These are phyloP conservation scores for Andrena flavipes DNA, from an alignment of 2,888 invertebrate genomes.

Conservation along the genomic window DNA sequence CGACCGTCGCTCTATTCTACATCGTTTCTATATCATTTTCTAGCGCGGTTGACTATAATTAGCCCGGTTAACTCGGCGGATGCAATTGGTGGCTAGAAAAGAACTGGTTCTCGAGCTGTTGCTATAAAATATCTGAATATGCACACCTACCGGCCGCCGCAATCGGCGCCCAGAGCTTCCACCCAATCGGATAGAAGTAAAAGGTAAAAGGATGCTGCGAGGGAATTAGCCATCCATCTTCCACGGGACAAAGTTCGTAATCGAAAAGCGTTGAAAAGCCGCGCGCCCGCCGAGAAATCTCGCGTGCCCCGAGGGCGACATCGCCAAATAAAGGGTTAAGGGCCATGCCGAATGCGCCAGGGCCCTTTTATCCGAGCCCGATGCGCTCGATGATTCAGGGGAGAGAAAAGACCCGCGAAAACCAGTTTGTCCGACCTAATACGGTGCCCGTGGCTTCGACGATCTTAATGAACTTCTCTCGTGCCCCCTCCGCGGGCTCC, in stretches of 20 bases:
- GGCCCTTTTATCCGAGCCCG: conserved; percentile 65
- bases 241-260: not conserved
- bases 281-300: conserved; percentile 49
- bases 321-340: conserved; percentile 74
- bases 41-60: conserved; percentile 27
- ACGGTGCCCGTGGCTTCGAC: conserved; percentile 67
- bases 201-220: not conserved
- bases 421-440: conserved; percentile 79
- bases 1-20: conserved; percentile 26
- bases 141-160: no score
- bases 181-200: not conserved
- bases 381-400: conserved; percentile 64
- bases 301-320: conserved; percentile 55
- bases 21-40: conserved; percentile 53
- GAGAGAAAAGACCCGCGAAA: conserved; percentile 76
- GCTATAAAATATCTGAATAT: no score
- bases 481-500: conserved; percentile 29
- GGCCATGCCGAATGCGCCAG: conserved; percentile 66
- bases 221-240: conserved; percentile 17
- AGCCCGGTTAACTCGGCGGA: conserved; percentile 8
- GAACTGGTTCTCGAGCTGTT: not conserved
- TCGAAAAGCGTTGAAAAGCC: conserved; percentile 17
- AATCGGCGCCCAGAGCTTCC: not conserved
- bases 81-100: conserved; percentile 6
- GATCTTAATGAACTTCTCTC: conserved; percentile 76